Evolutionary conservation across 2,113 vertebrate genomes (phyloP).

Genomic region (Gopherus evgoodei): DNA sequence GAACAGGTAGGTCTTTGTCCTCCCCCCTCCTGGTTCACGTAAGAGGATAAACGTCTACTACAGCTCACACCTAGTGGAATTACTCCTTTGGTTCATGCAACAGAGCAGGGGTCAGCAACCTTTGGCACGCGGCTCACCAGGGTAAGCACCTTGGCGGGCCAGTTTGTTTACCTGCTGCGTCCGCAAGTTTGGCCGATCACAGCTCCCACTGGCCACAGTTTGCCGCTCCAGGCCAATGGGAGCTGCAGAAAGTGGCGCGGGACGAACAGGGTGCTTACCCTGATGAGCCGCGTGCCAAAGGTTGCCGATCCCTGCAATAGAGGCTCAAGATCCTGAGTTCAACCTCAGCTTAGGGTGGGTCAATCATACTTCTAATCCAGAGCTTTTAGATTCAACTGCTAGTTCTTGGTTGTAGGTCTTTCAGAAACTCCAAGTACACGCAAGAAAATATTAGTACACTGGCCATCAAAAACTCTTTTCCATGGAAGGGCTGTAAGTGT

Average conservation of each 20-base stretch:
- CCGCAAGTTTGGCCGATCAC: too few species aligned
- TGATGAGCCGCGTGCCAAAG: too few species aligned
- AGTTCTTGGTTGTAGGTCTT: not conserved
- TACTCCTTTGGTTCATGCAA: not conserved
- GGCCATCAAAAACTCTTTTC: not conserved
- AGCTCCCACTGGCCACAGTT: too few species aligned
- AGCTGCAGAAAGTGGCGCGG: too few species aligned
- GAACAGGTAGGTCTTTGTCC: not conserved
- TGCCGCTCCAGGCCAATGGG: too few species aligned
- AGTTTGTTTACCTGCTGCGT: too few species aligned
- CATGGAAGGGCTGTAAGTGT: not conserved
- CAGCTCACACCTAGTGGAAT: not conserved
- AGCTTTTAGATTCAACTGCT: not conserved
- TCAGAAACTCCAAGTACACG: not conserved
- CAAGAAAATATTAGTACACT: not conserved
- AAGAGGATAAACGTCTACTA: not conserved
- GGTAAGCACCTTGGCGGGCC: too few species aligned
- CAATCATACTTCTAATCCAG: not conserved
- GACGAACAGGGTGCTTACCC: too few species aligned
- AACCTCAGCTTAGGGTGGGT: not conserved
- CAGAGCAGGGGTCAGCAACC: too few species aligned
- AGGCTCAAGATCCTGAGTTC: not conserved
- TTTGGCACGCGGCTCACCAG: too few species aligned
- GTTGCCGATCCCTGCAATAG: too few species aligned
- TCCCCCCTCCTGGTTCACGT: not conserved